These are phyloP conservation scores for Helogale parvula DNA, from an alignment of 2,113 vertebrate species.

Conservation along the genomic window DNA sequence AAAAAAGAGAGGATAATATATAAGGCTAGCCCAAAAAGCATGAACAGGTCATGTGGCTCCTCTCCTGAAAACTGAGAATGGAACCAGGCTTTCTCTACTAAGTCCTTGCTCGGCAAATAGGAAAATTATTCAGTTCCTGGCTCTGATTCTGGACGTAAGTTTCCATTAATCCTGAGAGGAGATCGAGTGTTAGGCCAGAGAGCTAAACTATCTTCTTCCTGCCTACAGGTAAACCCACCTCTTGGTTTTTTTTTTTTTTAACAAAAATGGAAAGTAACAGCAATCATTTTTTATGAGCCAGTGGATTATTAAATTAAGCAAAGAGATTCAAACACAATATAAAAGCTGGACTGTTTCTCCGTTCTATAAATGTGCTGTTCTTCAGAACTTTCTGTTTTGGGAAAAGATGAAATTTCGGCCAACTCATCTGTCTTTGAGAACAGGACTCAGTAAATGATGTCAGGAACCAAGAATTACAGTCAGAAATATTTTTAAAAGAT, in stretches of 20 bases:
- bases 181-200: neutral
- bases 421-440: neutral
- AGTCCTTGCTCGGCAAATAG: neutral
- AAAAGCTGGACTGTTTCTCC: neutral
- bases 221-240: neutral
- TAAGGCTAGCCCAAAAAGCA: neutral
- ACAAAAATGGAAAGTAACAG: slow-evolving; percentile 1
- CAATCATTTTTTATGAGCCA: neutral
- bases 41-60: neutral
- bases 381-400: neutral
- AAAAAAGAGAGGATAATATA: neutral
- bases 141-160: neutral
- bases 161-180: neutral
- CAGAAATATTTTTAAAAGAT: neutral
- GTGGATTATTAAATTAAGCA: neutral
- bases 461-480: neutral
- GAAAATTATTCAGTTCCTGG: neutral
- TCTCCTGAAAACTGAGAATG: neutral
- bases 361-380: neutral
- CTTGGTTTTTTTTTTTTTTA: neutral
- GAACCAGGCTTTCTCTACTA: neutral
- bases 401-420: neutral
- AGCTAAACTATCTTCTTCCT: neutral
- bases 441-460: neutral
- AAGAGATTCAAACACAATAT: neutral